These are phyloP conservation scores for Tragelaphus oryx DNA, from an alignment of 2,797 vertebrate genomes.

Conservation along the genomic window DNA sequence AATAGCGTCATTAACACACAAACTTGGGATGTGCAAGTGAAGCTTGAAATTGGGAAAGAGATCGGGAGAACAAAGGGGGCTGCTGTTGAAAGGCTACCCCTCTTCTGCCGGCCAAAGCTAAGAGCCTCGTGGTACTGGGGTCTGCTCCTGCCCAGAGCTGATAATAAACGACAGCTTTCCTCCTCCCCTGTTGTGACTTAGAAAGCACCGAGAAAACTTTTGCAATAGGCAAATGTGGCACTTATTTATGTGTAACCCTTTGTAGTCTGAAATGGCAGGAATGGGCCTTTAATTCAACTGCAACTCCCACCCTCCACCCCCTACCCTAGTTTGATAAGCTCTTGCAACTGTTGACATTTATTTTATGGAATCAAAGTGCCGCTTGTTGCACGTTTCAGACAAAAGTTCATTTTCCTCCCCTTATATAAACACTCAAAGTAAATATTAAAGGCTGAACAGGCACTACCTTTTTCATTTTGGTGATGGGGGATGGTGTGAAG, in stretches of 20 bases:
- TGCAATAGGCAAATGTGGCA: conserved; percentile 81
- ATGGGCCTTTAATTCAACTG: conserved; percentile 77
- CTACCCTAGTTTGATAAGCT: conserved; percentile 67
- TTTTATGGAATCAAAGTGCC: conserved; percentile 78
- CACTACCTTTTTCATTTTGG: conserved; percentile 27
- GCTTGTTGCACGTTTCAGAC: conserved; percentile 73
- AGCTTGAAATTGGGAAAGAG: conserved; percentile 88
- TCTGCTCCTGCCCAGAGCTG: conserved; percentile 77
- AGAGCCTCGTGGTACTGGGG: conserved; percentile 77
- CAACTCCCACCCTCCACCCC: not conserved
- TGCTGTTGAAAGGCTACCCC: conserved; percentile 83
- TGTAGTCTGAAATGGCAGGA: conserved; percentile 79
- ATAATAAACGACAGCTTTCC: conserved; percentile 79
- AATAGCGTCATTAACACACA: conserved; percentile 90
- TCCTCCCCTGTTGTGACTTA: conserved; percentile 80
- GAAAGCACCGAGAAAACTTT: conserved; percentile 84
- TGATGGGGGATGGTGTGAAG: conserved; percentile 16
- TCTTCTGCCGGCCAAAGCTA: conserved; percentile 79
- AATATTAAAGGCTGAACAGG: conserved; percentile 72
- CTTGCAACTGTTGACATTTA: conserved; percentile 71
- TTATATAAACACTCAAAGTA: conserved; percentile 73
- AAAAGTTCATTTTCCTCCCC: conserved; percentile 78
- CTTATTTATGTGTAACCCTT: conserved; percentile 84
- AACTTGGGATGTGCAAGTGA: conserved; percentile 86
- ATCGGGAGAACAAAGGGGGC: conserved; percentile 85